Conservation (phyloP, 2,888 invertebrate species). For the Latrodectus elegans region DNA sequence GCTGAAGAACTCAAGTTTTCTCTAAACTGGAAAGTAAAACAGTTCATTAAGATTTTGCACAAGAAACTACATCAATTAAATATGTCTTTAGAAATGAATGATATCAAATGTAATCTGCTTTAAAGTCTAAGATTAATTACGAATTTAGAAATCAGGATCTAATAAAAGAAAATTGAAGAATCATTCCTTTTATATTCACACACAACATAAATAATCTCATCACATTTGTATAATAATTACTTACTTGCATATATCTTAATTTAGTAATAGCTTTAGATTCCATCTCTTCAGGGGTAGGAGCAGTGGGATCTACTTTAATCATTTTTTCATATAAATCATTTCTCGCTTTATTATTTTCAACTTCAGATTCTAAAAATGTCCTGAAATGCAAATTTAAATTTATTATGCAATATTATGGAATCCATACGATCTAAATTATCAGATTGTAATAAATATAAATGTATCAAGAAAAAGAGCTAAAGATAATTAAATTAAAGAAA, state of each 20-base stretch:
- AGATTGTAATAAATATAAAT: background rate
- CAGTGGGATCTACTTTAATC: slow-evolving; percentile 90
- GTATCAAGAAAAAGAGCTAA: background rate
- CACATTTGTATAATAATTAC: slow-evolving; percentile 2
- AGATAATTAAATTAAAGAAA: no score
- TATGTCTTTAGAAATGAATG: background rate
- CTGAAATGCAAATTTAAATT: slow-evolving; percentile 68
- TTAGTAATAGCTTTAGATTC: slow-evolving; percentile 90
- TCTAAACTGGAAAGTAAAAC: slow-evolving; percentile 81
- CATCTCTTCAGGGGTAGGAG: slow-evolving; percentile 90
- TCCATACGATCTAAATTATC: background rate
- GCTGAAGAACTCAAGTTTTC: slow-evolving; percentile 95
- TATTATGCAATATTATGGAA: background rate
- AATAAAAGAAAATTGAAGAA: background rate
- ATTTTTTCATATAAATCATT: slow-evolving; percentile 95
- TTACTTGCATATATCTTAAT: slow-evolving; percentile 89
- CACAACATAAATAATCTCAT: background rate
- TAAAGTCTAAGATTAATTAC: background rate
- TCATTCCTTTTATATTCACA: background rate
- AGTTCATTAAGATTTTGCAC: background rate
- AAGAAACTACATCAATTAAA: background rate
- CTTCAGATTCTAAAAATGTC: slow-evolving; percentile 96
- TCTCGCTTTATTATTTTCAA: slow-evolving; percentile 88
- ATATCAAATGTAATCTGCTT: background rate
- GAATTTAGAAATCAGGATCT: background rate